phyloP scores from a whole-genome alignment of 2,888 invertebrate species.

The Nomada flava region DNA sequence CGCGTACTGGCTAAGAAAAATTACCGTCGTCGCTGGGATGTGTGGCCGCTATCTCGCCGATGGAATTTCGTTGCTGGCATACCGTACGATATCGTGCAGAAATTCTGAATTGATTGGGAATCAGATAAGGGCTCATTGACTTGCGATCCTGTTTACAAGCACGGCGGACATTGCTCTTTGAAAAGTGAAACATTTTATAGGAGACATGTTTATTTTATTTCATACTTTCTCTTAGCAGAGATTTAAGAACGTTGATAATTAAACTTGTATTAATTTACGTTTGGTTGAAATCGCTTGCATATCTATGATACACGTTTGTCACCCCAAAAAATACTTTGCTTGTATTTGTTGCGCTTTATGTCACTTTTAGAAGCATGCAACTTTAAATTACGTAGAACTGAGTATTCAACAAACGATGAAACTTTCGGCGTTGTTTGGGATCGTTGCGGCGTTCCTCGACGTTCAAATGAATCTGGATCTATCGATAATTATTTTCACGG shows the following conservation, averaged over 20 bases:
- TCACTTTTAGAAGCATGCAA: too few relatives aligned
- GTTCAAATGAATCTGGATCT: slow-evolving; percentile 22
- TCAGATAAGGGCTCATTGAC: too few relatives aligned
- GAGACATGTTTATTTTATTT: too few relatives aligned
- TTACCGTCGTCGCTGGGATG: slow-evolving; percentile 9
- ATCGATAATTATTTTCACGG: slow-evolving; percentile 58
- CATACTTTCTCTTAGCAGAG: too few relatives aligned
- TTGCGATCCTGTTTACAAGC: too few relatives aligned
- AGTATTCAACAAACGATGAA: slow-evolving; percentile 13
- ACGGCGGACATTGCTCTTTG: not conserved
- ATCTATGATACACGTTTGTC: too few relatives aligned
- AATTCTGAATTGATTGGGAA: not conserved
- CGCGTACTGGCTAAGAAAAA: slow-evolving; percentile 59
- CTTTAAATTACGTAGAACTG: not conserved
- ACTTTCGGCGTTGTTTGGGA: slow-evolving; percentile 58
- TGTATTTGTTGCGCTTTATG: too few relatives aligned
- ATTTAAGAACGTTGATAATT: too few relatives aligned
- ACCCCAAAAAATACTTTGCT: too few relatives aligned
- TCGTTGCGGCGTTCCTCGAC: slow-evolving; percentile 39
- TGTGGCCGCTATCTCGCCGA: not conserved
- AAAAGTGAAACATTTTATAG: not conserved
- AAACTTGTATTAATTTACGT: too few relatives aligned
- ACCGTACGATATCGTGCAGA: not conserved
- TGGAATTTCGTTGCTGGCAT: not conserved
- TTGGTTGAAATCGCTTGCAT: too few relatives aligned